Evolutionary conservation across 2,113 vertebrate species (phyloP), one percentile per base, ranked within the genome.

Genomic region (Chlorodrepanis virens): DNA sequence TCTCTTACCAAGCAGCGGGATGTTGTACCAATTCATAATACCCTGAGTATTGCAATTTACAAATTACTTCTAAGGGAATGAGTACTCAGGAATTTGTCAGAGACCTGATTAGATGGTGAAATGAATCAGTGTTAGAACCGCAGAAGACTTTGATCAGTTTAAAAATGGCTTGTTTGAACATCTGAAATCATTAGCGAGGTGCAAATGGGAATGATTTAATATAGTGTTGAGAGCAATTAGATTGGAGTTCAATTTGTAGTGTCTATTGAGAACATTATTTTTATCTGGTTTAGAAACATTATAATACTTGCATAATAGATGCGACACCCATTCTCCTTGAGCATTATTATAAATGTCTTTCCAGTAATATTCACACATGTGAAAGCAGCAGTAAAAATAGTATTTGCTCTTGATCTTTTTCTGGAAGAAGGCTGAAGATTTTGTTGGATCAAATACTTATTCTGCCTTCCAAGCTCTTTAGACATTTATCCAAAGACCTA

Each of bases 121-220:
- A 97, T 91, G 76, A 95, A 97, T 96, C 60, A 70, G 89, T 95
- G 90, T 83, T 92, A 94, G 87, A 90, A 94, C 80, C 47, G 29
- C 95, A 95, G 89, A 7, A 97, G 97, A 61, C 92, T 83, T 97
- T 94, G 59, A 84, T 87, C 94, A 95, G 90, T 64, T 96, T 94
- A 92, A 92, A 89, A 87, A 67, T 35, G 84, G 74, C 87, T 93
- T 95, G 64, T 80, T 97, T 35, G 53, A 97, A 96, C 90, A 91
- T 93, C 88, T 88, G 85, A 94, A 94, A 96, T 96, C 90, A 94
- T 97, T 97, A 97, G 88, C 54, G 53, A 95, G 89, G 88, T 93
- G 92, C 57, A 85, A 96, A 96, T 96, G 79, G 83, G 87, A 96
- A 53, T 75, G 80, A 94, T 94, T 78, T 70, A 93, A 94, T 89